These are phyloP conservation scores for Cryptomyrus ogoouensis DNA, from an alignment of 2,113 vertebrate genomes.

Conservation along the genomic window DNA sequence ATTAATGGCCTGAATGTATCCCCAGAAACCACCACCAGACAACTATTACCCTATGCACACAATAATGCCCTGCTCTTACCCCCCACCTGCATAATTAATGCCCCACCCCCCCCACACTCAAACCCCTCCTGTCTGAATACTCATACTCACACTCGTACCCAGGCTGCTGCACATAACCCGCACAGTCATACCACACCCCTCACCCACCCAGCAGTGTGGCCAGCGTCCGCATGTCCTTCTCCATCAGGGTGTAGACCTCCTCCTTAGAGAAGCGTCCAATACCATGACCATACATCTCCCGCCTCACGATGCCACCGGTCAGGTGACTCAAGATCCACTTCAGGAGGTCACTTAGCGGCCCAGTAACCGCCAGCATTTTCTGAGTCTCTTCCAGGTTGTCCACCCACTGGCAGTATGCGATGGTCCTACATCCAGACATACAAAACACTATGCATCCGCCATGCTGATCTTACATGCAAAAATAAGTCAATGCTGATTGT, in stretches of 20 bases:
- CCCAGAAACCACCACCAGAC: neutral
- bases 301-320: constrained; percentile 86
- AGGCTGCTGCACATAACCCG: neutral
- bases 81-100: neutral
- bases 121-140: neutral
- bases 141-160: neutral
- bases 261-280: constrained; percentile 94
- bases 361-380: constrained; percentile 87
- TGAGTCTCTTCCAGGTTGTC: constrained; percentile 92
- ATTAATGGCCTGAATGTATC: neutral
- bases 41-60: neutral
- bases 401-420: constrained; percentile 97
- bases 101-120: neutral
- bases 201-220: constrained; percentile 54
- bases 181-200: neutral
- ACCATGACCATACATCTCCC: constrained; percentile 95
- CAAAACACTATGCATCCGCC: constrained; percentile 11
- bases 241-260: constrained; percentile 89
- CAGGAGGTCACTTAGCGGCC: constrained; percentile 86
- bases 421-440: constrained; percentile 67
- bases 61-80: neutral
- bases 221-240: constrained; percentile 95
- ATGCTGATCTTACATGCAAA: neutral
- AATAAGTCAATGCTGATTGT: neutral
- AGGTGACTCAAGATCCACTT: constrained; percentile 93